Conservation (phyloP, 1,140 invertebrate species). For the Heliconius eleuchia region DNA sequence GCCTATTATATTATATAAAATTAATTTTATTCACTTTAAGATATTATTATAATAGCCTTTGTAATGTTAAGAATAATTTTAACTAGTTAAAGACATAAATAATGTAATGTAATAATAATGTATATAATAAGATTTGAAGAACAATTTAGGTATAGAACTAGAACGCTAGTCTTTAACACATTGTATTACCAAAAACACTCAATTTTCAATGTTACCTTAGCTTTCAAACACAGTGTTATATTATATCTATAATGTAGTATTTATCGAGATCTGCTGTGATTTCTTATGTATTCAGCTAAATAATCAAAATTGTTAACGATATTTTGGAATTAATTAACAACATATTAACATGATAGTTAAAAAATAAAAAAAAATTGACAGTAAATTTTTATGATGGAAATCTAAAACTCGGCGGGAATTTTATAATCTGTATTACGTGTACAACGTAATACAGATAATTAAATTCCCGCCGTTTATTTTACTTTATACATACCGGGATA, state of each 20-base stretch:
- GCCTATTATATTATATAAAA: neutral
- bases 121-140: conserved; percentile 18
- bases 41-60: neutral
- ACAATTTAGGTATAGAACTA: neutral
- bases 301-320: neutral
- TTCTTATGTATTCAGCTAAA: conserved; percentile 44
- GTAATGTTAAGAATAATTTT: neutral
- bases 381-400: neutral
- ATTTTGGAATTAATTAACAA: too few relatives aligned
- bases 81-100: neutral
- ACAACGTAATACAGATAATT: neutral
- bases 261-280: conserved; percentile 67
- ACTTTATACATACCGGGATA: neutral
- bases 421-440: too few relatives aligned
- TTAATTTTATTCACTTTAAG: neutral
- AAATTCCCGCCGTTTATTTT: neutral
- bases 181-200: conserved; percentile 22
- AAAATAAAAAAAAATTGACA: neutral
- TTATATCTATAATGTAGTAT: conserved; percentile 16
- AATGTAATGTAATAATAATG: neutral
- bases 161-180: conserved; percentile 18
- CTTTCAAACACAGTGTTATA: conserved; percentile 6
- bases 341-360: too few relatives aligned
- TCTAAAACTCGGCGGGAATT: too few relatives aligned
- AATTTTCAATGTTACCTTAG: conserved; percentile 22